Percentiles rank a stretch among this genome's conserved stretches.
Evolutionary conservation across 2,113 vertebrate species (phyloP).

Genomic region (Xiphorhynchus elegans): DNA sequence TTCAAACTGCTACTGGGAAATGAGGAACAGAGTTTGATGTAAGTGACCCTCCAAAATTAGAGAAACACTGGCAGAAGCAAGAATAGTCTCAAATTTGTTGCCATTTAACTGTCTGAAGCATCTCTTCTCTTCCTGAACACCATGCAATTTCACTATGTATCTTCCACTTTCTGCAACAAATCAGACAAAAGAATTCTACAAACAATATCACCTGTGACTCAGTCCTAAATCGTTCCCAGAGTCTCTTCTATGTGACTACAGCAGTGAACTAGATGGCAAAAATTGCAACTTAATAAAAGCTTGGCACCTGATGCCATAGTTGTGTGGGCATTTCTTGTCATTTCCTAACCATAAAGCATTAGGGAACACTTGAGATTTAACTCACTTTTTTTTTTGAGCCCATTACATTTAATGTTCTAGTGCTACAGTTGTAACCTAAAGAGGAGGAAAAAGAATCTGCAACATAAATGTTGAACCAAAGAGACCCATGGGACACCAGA

Average conservation of each 20-base stretch:
- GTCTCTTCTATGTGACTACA: not conserved
- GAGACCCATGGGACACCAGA: not conserved
- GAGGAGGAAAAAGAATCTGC: not conserved
- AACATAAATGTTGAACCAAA: not conserved
- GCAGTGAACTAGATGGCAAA: not conserved
- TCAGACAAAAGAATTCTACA: not conserved
- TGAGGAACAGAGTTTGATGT: not conserved
- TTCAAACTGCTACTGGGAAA: not conserved
- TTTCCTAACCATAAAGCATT: not conserved
- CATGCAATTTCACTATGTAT: not conserved
- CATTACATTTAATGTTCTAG: not conserved
- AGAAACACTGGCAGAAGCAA: not conserved
- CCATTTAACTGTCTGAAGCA: not conserved
- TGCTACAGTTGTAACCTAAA: not conserved
- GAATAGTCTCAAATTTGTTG: not conserved
- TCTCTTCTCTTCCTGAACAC: not conserved
- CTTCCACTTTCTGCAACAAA: not conserved
- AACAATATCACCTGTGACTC: not conserved
- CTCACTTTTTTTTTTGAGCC: not conserved
- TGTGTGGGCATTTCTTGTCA: not conserved
- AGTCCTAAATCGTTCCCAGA: not conserved
- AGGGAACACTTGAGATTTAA: not conserved
- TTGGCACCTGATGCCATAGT: not conserved
- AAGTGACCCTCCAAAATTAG: not conserved
- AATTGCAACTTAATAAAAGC: not conserved